Evolutionary conservation across 2,797 vertebrate genomes (phyloP), one percentile per base, ranked within the genome.

Genomic region (Ambastaia sidthimunki): DNA sequence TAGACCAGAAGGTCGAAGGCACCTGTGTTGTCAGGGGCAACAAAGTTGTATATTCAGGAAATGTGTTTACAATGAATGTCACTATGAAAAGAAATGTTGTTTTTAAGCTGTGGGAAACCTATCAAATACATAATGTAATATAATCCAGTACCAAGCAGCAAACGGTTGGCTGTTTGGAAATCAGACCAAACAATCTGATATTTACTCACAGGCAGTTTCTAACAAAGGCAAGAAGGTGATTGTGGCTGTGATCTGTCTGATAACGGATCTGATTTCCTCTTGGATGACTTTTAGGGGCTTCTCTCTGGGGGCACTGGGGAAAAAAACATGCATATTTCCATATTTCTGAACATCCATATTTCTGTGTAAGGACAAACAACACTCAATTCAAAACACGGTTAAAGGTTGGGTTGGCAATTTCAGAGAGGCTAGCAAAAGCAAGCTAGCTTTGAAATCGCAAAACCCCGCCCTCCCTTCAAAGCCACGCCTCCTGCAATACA

Each of bases 1-100:
- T 98, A 98, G 83, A 99, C 94, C 70, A 99, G 94, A 60, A 99
- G 94, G 90, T 99, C 97, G 81, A 99, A 99, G 0, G 97, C 94
- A 93, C 98, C 98, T 99, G 86, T 28, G 25, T n/a, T 5, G 67
- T 25, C 25, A 28, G 37, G 7, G 2, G n/a, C 73, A 63, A 48
- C 44, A 28, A 55, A 16, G 6, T 25, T 25, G 15, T 1, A 13
- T 65, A 1, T 11, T 15, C 5, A 18, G 16, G 3, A 55, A 18
- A 10, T 5, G 7, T 2, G 4, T 19, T 54, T 7, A 19, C 18
- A 54, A 37, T 37, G 6, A 37, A 37, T 37, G 34, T 37, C 7
- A 37, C 5, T 7, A 37, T 37, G 34, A 31, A 31, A 31, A 37
- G 6, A 7, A 37, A 37, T 37, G 7, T 37, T 6, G 6, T 37